Conservation (phyloP, 1,140 invertebrate species). For the Helicoverpa armigera region DNA sequence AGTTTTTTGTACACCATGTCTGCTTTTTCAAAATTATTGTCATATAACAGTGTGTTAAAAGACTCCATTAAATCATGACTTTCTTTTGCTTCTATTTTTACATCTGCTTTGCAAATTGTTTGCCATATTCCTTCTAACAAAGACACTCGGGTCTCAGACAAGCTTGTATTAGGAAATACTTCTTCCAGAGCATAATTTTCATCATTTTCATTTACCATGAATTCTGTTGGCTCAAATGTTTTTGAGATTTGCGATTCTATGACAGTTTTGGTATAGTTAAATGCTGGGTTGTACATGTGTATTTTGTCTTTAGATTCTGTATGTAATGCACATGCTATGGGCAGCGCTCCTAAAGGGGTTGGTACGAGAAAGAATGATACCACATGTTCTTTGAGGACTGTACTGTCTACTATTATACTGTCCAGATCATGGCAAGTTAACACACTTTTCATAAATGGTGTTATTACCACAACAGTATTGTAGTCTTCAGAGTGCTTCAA, state of each 20-base stretch:
- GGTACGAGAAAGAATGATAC: constrained; percentile 48
- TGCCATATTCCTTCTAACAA: neutral
- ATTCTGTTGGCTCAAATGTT: constrained; percentile 8
- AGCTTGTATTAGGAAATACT: neutral
- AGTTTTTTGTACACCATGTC: constrained; percentile 1
- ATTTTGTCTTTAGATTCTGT: constrained; percentile 4
- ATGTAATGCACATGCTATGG: constrained; percentile 54
- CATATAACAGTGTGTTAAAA: neutral
- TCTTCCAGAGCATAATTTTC: constrained; percentile 14
- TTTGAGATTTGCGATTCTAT: constrained; percentile 10
- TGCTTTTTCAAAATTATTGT: neutral
- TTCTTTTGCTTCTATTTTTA: neutral
- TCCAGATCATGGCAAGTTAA: constrained; percentile 26
- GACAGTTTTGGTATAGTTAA: constrained; percentile 28
- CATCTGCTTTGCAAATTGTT: constrained; percentile 2
- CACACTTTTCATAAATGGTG: constrained; percentile 29
- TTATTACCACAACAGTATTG: constrained; percentile 1
- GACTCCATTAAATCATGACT: neutral
- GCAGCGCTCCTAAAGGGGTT: constrained; percentile 51
- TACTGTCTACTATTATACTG: constrained; percentile 52
- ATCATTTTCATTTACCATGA: constrained; percentile 20
- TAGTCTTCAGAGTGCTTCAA: constrained; percentile 1
- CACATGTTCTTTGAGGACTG: constrained; percentile 19
- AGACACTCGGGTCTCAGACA: neutral
- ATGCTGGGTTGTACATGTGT: constrained; percentile 49